phyloP scores from a whole-genome alignment of 2,888 invertebrate genomes.

The Rhodophaea formosa region DNA sequence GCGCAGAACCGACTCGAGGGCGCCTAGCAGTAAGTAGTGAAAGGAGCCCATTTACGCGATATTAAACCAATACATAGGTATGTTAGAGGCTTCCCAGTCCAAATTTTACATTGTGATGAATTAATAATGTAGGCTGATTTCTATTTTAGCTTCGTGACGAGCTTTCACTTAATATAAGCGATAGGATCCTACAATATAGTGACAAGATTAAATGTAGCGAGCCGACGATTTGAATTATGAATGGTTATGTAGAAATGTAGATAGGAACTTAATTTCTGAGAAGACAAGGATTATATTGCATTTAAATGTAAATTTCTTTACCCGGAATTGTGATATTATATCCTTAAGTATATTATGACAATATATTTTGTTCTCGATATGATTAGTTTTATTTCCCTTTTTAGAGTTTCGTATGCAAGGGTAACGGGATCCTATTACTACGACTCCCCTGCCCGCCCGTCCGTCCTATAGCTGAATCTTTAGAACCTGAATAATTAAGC shows the following conservation, averaged over 20 bases:
- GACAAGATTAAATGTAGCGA: neutral
- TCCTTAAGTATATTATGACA: constrained; percentile 44
- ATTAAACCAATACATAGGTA: neutral
- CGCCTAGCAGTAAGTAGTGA: neutral
- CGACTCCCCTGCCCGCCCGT: no score
- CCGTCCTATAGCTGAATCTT: no score
- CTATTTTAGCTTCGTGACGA: neutral
- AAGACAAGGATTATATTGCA: constrained; percentile 48
- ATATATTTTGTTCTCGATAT: constrained; percentile 33
- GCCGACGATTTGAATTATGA: neutral
- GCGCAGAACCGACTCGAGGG: neutral
- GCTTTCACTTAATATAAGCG: neutral
- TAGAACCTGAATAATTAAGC: no score
- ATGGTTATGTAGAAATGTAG: constrained; percentile 22
- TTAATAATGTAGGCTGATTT: neutral
- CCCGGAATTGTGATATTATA: constrained; percentile 60
- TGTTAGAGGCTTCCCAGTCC: neutral
- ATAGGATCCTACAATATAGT: neutral
- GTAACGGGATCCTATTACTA: no score
- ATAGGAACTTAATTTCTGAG: constrained; percentile 38
- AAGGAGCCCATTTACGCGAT: neutral
- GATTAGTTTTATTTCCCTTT: constrained; percentile 13
- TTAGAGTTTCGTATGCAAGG: no score
- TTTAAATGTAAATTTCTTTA: constrained; percentile 53
- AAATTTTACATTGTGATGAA: neutral